phyloP scores from a whole-genome alignment of 23 tunicate genomes.

The Oikopleura dioica region DNA sequence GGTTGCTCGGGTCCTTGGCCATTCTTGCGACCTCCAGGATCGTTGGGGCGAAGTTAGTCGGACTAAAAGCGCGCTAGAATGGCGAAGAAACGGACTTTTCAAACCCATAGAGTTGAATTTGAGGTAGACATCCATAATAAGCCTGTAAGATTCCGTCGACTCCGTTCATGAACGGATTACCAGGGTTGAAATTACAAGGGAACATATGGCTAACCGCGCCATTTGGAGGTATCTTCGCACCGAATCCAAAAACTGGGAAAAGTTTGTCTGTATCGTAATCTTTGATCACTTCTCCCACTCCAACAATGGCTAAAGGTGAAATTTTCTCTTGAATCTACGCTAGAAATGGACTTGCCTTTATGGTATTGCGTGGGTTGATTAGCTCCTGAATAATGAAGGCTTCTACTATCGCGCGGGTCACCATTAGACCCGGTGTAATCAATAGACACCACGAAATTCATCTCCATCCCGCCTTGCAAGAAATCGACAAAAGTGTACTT shows the following conservation, averaged over 20 bases:
- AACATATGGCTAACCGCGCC: slow-evolving; percentile 48
- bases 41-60: slow-evolving; percentile 80
- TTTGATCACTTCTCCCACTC: slow-evolving; percentile 26
- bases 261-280: slow-evolving; percentile 91
- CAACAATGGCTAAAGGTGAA: neutral
- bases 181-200: slow-evolving; percentile 53
- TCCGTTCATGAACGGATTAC: slow-evolving; percentile 69
- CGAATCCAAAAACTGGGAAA: slow-evolving; percentile 88
- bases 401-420: slow-evolving; percentile 45
- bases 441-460: slow-evolving; percentile 34
- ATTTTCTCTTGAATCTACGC: too few species aligned
- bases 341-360: slow-evolving; percentile 31
- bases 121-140: slow-evolving; percentile 35
- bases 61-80: too few species aligned
- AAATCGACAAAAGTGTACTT: neutral
- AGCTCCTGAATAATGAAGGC: slow-evolving; percentile 70
- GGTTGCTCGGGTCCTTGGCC: slow-evolving; percentile 18
- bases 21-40: slow-evolving; percentile 59
- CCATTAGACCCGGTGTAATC: slow-evolving; percentile 98
- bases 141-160: slow-evolving; percentile 54
- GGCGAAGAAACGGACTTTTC: too few species aligned
- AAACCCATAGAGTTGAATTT: slow-evolving; percentile 79
- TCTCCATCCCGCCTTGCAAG: neutral
- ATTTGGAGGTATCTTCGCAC: slow-evolving; percentile 55
- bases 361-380: slow-evolving; percentile 50